These are phyloP conservation scores for Pararge aegeria DNA, from an alignment of 1,140 invertebrate genomes.

Conservation along the genomic window DNA sequence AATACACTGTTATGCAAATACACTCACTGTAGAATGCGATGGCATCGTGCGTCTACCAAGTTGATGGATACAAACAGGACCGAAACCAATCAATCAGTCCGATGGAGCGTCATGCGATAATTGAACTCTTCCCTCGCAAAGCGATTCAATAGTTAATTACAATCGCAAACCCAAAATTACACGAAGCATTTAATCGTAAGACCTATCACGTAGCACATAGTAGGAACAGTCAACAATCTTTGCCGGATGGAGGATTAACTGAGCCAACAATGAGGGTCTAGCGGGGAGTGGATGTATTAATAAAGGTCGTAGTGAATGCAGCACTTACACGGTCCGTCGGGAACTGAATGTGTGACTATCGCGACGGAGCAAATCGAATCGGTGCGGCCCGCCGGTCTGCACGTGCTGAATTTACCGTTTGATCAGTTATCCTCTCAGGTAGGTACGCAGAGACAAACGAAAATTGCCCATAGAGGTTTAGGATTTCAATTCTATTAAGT, in stretches of 20 bases:
- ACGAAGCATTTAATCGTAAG: slow-evolving; percentile 64
- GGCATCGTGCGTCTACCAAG: slow-evolving; percentile 57
- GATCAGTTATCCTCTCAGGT: slow-evolving; percentile 44
- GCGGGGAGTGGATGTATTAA: slow-evolving; percentile 62
- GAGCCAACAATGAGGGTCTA: slow-evolving; percentile 61
- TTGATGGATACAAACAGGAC: slow-evolving; percentile 58
- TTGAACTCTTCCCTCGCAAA: slow-evolving; percentile 69
- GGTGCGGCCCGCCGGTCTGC: slow-evolving; percentile 49
- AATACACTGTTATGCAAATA: slow-evolving; percentile 24
- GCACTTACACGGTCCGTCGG: slow-evolving; percentile 71
- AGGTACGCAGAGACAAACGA: slow-evolving; percentile 38
- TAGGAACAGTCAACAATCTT: slow-evolving; percentile 56
- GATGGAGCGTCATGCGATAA: slow-evolving; percentile 66
- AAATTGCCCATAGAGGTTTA: slow-evolving; percentile 17
- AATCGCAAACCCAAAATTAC: slow-evolving; percentile 76
- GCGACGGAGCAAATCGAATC: slow-evolving; percentile 73
- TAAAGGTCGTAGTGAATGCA: slow-evolving; percentile 69
- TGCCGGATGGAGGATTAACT: slow-evolving; percentile 63
- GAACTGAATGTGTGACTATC: slow-evolving; percentile 73
- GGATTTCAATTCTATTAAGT: neutral
- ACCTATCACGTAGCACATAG: slow-evolving; percentile 61
- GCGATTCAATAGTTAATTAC: slow-evolving; percentile 72
- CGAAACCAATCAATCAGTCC: slow-evolving; percentile 72
- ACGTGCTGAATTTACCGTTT: slow-evolving; percentile 66
- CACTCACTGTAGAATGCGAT: slow-evolving; percentile 48